Conservation (phyloP, 2,888 invertebrate species). For the Melipona bicolor region DNA sequence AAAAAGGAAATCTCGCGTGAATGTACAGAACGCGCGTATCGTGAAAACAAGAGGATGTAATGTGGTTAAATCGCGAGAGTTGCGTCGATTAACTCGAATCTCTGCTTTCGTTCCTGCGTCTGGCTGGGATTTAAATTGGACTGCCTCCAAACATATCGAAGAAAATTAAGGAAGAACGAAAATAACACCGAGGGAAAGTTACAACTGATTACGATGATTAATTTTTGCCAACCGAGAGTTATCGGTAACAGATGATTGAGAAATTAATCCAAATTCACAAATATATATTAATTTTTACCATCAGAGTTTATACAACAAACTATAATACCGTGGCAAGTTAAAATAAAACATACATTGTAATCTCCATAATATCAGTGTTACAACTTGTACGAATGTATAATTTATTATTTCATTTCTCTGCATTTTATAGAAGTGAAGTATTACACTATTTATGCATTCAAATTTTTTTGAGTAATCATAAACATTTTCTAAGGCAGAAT, state of each 20-base stretch:
- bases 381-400: too few relatives aligned
- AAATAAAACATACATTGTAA: not conserved
- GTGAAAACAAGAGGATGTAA: not conserved
- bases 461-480: too few relatives aligned
- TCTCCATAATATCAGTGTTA: too few relatives aligned
- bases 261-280: not conserved
- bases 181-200: constrained; percentile 36
- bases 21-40: too few relatives aligned
- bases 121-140: constrained; percentile 2
- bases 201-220: not conserved
- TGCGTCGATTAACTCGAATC: not conserved
- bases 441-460: too few relatives aligned
- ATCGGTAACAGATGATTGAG: not conserved
- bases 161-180: constrained; percentile 32
- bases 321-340: not conserved
- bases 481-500: too few relatives aligned
- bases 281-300: not conserved
- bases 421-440: too few relatives aligned
- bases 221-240: not conserved
- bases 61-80: not conserved
- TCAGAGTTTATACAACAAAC: not conserved
- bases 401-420: not conserved
- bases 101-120: not conserved
- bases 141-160: not conserved
- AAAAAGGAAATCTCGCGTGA: not conserved